A percentile compares a stretch with the other conserved stretches of the same genome.
These are phyloP conservation scores for Thermophis baileyi DNA, from an alignment of 2,113 vertebrate genomes.

Conservation along the genomic window DNA sequence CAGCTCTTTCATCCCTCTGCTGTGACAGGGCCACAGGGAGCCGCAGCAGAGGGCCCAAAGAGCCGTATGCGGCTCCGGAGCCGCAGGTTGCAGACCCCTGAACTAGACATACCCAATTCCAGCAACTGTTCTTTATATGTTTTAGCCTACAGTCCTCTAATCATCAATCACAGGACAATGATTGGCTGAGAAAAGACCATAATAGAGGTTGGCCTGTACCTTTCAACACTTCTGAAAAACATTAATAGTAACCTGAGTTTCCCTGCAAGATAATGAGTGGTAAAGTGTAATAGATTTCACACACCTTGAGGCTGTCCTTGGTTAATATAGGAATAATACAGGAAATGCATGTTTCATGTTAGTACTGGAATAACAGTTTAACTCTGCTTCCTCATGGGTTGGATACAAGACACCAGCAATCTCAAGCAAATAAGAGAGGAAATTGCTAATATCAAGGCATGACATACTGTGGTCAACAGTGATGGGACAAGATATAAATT, in stretches of 20 bases:
- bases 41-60: no score
- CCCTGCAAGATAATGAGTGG: neutral
- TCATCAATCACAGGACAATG: neutral
- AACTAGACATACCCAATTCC: no score
- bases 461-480: neutral
- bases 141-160: no score
- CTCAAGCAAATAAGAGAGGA: neutral
- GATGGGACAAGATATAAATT: neutral
- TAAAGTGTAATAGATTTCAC: neutral
- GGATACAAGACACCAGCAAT: neutral
- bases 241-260: neutral
- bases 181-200: neutral
- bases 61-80: no score
- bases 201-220: neutral
- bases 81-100: no score
- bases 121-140: no score
- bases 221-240: neutral
- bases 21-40: no score
- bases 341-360: neutral
- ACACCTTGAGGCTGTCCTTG: neutral
- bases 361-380: neutral
- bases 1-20: no score
- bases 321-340: neutral
- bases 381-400: neutral
- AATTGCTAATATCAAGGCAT: neutral